phyloP scores from a whole-genome alignment of 2,888 invertebrate genomes.

The Limnephilus rhombicus region DNA sequence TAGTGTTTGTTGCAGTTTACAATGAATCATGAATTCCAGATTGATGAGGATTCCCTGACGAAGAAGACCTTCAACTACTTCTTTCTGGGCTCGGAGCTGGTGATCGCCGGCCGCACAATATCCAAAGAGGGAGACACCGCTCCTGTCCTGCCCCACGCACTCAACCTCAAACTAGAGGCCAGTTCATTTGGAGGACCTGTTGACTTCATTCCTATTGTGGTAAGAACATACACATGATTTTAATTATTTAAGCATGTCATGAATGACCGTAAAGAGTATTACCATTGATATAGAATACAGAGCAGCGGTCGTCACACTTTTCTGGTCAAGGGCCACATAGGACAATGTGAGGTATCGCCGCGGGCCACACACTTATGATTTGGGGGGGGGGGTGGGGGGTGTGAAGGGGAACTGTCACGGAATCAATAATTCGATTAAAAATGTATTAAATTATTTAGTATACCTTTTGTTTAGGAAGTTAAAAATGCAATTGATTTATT shows the following conservation, averaged over 20 bases:
- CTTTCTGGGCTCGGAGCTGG: constrained; percentile 76
- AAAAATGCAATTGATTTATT: too few relatives aligned
- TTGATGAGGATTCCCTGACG: constrained; percentile 71
- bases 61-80: constrained; percentile 73
- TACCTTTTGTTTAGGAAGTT: too few relatives aligned
- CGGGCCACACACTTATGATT: too few relatives aligned
- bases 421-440: too few relatives aligned
- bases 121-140: constrained; percentile 28
- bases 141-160: constrained; percentile 63
- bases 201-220: constrained; percentile 67
- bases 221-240: constrained; percentile 13
- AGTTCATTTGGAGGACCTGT: constrained; percentile 67
- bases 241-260: not conserved
- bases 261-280: not conserved
- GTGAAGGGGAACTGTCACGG: too few relatives aligned
- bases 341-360: too few relatives aligned
- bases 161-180: constrained; percentile 66
- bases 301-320: too few relatives aligned
- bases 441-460: too few relatives aligned
- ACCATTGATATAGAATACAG: not conserved
- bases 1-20: not conserved
- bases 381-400: too few relatives aligned
- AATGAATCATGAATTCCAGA: constrained; percentile 62
- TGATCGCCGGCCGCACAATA: constrained; percentile 73
- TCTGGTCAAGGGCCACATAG: too few relatives aligned